A percentile compares a stretch with the other conserved stretches of the same genome.
These are phyloP conservation scores for Magallana nippona DNA, from an alignment of 2,888 invertebrate genomes.

Conservation along the genomic window DNA sequence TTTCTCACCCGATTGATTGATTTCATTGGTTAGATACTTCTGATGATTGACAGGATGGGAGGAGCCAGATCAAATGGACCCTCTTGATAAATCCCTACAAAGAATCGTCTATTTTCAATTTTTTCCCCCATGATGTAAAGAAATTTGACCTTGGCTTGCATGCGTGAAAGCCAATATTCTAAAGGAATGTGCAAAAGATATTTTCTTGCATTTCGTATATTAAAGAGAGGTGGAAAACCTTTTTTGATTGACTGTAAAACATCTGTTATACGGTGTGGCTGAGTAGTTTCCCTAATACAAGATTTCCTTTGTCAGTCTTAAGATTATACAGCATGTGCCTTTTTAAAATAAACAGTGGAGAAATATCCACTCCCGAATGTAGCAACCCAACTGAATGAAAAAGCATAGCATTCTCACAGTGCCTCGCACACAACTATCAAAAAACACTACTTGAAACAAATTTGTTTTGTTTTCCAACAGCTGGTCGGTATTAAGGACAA, in stretches of 20 bases:
- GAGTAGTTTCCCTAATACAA: not conserved
- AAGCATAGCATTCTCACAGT: constrained; percentile 9
- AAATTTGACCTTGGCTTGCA: not conserved
- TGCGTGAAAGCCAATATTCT: constrained; percentile 7
- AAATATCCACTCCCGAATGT: constrained; percentile 12
- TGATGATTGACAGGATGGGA: not conserved
- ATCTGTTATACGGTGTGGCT: constrained; percentile 22
- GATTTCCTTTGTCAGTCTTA: constrained; percentile 25
- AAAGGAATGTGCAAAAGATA: not conserved
- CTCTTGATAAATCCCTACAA: no score
- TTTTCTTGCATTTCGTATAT: not conserved
- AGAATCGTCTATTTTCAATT: no score
- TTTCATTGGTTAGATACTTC: not conserved
- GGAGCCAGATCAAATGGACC: not conserved
- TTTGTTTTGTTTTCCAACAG: constrained; percentile 10
- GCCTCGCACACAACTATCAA: not conserved
- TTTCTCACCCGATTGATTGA: not conserved
- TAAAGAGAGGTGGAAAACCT: not conserved
- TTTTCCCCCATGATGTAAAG: not conserved
- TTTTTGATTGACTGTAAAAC: not conserved
- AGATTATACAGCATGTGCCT: constrained; percentile 8
- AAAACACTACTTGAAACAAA: constrained; percentile 22
- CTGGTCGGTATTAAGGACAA: constrained; percentile 9
- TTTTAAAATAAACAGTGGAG: not conserved
- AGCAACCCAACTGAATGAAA: not conserved